Evolutionary conservation across 2,797 vertebrate genomes (phyloP), one percentile per base, ranked within the genome.

Genomic region (Nannoperca obscura): DNA sequence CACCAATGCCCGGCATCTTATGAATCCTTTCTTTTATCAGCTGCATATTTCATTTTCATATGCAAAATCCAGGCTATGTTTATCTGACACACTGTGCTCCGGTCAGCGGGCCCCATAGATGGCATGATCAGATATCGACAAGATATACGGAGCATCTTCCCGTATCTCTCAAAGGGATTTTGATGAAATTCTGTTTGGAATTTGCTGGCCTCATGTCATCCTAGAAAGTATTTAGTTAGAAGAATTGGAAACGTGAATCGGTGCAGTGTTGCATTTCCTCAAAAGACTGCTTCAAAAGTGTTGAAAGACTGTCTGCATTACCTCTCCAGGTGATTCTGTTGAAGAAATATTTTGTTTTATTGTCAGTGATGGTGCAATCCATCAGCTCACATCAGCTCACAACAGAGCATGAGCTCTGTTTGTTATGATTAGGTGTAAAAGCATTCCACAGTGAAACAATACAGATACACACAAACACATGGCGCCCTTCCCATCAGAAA

Each of bases 21-120:
- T 70, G 58, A 76, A 66, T 68, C 62, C 63, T 74, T 86, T 89
- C 67, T 74, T 89, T 84, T 81, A 88, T 74, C 73, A 54, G 66
- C 76, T 72, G 64, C 71, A 27, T 32, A 36, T 40, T 74, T 89
- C 36, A 89, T 93, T 91, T 92, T 87, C 78, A 81, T 89, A 88
- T 89, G 84, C 80, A 93, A 89, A 92, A 73, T 49, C 46, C 14
- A 2, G 62, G 24, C 55, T 71, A n/a, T 78, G 86, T 85, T 81
- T 78, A 68, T 76, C 58, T 79, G 80, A 82, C 59, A 46, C 40
- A n/a, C 53, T 72, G 76, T 49, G 52, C 79, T 72, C 68, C 7
- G 65, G 67, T 81, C 76, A 81, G 67, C 3, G 27, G 79, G 62
- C 61, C 69, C 71, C 77, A 81, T 14, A 72, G 12, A 69, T 22